Percentiles rank a stretch among this genome's conserved stretches.
These are phyloP conservation scores for Drosophila nr. medialis DNA, from an alignment of 2,888 invertebrate species.

Conservation along the genomic window DNA sequence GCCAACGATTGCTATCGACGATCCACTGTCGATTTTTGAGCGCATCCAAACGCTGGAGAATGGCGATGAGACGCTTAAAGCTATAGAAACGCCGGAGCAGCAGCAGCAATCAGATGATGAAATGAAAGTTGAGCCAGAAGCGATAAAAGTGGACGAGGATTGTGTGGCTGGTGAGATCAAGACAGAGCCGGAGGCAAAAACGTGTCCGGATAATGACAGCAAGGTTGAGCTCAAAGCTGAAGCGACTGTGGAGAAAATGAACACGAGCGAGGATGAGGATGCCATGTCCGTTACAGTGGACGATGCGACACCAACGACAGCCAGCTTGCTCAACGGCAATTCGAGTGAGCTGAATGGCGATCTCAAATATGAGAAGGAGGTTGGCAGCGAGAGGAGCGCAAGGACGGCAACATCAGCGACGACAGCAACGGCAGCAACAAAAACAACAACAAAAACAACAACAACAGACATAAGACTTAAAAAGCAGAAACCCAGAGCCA, in stretches of 20 bases:
- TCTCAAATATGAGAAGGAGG: conserved; percentile 36
- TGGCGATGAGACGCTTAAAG: conserved; percentile 72
- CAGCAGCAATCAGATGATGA: conserved; percentile 46
- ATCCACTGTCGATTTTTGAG: conserved; percentile 54
- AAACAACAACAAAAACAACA: conserved; percentile 20
- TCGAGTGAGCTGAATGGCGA: conserved; percentile 56
- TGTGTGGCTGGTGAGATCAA: conserved; percentile 20
- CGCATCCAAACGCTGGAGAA: conserved; percentile 48
- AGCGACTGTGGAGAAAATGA: conserved; percentile 74
- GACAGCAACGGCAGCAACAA: conserved; percentile 25
- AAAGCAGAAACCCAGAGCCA: conserved; percentile 81
- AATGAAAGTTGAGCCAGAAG: conserved; percentile 43
- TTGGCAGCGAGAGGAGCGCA: conserved; percentile 17
- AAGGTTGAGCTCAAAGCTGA: conserved; percentile 43
- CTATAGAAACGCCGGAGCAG: conserved; percentile 28
- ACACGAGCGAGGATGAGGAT: conserved; percentile 78
- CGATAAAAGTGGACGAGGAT: conserved; percentile 52
- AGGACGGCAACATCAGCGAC: conserved; percentile 21
- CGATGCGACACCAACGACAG: conserved; percentile 27
- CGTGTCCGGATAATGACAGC: conserved; percentile 24
- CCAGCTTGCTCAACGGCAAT: conserved; percentile 43
- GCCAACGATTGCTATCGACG: conserved; percentile 53
- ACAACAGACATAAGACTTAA: conserved; percentile 81
- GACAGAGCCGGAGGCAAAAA: conserved; percentile 25
- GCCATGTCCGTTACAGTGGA: conserved; percentile 48